Percentiles rank a stretch among this genome's conserved stretches.
Evolutionary conservation across 2,113 vertebrate genomes (phyloP).

Genomic region (Acinonyx jubatus): DNA sequence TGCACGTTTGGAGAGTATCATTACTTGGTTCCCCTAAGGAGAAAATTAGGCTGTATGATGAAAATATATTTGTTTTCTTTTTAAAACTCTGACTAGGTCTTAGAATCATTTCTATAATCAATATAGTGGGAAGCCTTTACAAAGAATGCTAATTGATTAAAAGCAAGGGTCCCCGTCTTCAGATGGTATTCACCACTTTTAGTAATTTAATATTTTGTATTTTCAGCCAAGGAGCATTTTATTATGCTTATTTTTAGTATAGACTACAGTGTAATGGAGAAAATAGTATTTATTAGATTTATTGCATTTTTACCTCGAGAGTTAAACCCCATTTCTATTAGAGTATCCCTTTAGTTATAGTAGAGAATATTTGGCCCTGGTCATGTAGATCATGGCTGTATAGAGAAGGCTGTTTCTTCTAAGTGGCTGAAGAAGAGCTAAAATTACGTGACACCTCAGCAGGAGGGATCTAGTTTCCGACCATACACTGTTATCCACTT

Average conservation of each 20-base stretch:
- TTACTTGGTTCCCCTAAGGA: conserved; percentile 35
- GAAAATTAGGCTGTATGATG: conserved; percentile 35
- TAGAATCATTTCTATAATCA: conserved; percentile 50
- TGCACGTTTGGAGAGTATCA: neutral
- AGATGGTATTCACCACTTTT: neutral
- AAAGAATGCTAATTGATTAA: neutral
- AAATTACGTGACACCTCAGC: neutral
- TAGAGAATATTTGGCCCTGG: neutral
- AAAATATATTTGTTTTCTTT: conserved; percentile 31
- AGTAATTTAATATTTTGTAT: conserved; percentile 5
- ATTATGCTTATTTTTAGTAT: conserved; percentile 24
- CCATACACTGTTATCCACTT: neutral
- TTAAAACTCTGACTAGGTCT: neutral
- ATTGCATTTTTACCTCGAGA: conserved; percentile 19
- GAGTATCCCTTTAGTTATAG: neutral
- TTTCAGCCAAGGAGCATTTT: conserved; percentile 39
- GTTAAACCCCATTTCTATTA: neutral
- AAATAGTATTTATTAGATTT: conserved; percentile 1
- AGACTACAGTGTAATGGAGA: neutral
- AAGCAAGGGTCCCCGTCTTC: neutral
- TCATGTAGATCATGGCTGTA: neutral
- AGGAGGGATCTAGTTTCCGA: neutral
- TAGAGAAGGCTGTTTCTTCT: neutral
- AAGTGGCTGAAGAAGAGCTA: neutral
- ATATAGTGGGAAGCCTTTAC: neutral